A percentile compares a stretch with the other conserved stretches of the same genome.
Conservation (phyloP, 2,888 invertebrate species). For the Disparrhopalites patrizii region DNA sequence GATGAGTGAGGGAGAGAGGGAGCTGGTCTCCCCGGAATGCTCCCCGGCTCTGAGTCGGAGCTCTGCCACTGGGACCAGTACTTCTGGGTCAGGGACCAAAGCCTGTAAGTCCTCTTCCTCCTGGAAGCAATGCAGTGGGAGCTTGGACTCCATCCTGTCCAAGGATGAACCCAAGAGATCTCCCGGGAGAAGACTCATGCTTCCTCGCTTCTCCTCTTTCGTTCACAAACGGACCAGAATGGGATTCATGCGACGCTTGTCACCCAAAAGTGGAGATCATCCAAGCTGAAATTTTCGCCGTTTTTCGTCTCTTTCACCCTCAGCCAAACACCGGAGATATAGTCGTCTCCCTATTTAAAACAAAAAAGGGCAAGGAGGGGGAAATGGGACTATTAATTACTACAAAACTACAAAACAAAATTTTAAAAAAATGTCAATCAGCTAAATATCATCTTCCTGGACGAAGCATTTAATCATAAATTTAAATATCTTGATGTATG, state of each 20-base stretch:
- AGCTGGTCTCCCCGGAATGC: slow-evolving; percentile 38
- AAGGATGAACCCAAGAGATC: slow-evolving; percentile 44
- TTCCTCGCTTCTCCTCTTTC: slow-evolving; percentile 47
- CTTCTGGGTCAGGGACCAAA: neutral
- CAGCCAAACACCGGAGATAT: neutral
- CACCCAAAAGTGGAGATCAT: slow-evolving; percentile 38
- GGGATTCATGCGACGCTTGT: slow-evolving; percentile 44
- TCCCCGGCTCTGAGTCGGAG: slow-evolving; percentile 43
- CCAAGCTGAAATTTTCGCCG: slow-evolving; percentile 37
- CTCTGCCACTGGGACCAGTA: slow-evolving; percentile 22
- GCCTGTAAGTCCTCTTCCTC: too few species aligned
- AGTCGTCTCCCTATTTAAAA: too few species aligned
- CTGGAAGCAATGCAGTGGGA: slow-evolving; percentile 46
- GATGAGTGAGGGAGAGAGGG: slow-evolving; percentile 33
- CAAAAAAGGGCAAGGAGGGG: too few species aligned
- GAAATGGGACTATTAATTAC: too few species aligned
- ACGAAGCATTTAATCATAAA: too few species aligned
- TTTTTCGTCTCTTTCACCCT: neutral
- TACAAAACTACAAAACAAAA: too few species aligned
- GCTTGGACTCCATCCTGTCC: slow-evolving; percentile 46
- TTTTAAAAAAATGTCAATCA: too few species aligned
- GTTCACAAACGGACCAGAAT: slow-evolving; percentile 44
- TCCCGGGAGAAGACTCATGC: slow-evolving; percentile 44
- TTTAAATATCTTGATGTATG: too few species aligned
- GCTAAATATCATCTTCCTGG: too few species aligned